Evolutionary conservation across 2,888 invertebrate genomes (phyloP).

Genomic region (Magallana nippona): DNA sequence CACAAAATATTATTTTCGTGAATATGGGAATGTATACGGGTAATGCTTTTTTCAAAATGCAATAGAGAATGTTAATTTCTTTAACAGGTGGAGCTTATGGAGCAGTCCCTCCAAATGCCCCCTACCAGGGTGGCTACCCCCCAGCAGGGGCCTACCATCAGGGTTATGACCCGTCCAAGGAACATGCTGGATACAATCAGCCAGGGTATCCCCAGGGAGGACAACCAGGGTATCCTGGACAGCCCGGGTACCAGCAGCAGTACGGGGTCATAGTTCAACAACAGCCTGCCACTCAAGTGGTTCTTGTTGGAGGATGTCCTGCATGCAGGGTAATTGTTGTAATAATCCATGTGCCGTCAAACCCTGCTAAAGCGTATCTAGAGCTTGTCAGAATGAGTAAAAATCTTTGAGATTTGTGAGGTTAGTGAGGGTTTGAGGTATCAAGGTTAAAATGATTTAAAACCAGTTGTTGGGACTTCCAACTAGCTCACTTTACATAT

Average conservation of each 20-base stretch:
- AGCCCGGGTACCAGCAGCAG: slow-evolving; percentile 42
- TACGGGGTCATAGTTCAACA: slow-evolving; percentile 43
- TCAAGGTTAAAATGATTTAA: too few relatives aligned
- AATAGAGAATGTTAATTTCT: background rate
- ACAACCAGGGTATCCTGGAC: slow-evolving; percentile 79
- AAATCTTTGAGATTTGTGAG: too few relatives aligned
- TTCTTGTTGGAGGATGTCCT: slow-evolving; percentile 92
- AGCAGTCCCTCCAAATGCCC: slow-evolving; percentile 32
- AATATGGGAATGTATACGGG: background rate
- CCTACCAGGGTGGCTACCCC: slow-evolving; percentile 21
- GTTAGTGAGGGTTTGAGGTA: too few relatives aligned
- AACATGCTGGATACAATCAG: slow-evolving; percentile 47
- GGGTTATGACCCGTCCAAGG: slow-evolving; percentile 44
- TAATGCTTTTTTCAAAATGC: too few relatives aligned
- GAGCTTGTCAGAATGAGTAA: too few relatives aligned
- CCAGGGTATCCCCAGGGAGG: slow-evolving; percentile 35
- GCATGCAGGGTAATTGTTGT: slow-evolving; percentile 86
- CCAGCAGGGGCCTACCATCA: slow-evolving; percentile 36
- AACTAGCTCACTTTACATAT: too few relatives aligned
- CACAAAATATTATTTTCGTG: background rate
- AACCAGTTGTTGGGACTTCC: too few relatives aligned
- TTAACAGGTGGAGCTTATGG: slow-evolving; percentile 36
- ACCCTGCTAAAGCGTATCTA: too few relatives aligned
- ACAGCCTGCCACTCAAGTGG: slow-evolving; percentile 84
- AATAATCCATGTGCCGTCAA: background rate